Base-by-base conservation (phyloP, 2,113 vertebrate species). In the Porphyrio hochstetteri region DNA sequence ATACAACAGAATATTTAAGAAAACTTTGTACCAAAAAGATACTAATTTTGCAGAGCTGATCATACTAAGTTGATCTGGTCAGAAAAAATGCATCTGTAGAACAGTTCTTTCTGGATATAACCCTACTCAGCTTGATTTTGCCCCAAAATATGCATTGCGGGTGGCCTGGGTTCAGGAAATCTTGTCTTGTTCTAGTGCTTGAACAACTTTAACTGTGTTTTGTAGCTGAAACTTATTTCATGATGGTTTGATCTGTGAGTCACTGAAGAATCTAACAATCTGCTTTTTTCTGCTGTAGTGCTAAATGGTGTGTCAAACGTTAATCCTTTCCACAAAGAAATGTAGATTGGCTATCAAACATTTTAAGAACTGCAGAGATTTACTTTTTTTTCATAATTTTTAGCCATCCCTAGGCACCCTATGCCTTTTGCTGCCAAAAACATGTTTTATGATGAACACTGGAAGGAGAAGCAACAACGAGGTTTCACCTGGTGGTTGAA, bases 401-500 rank as follows among this genome's bases (percentile, higher is more conserved):
- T 17, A 99, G 99, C 90, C 56, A 98, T 99, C 76, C 99, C 99
- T 29, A 98, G 99, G 52, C 99, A 99, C 68, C 99, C 99, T 2
- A 98, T 99, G 98, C 99, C 99, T 6, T 99, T 99, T 96, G 99
- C 98, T 72, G 99, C 99, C 50, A 99, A 99, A 95, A 99, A 99
- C 90, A 98, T 99, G 98, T 99, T 99, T 97, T 99, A 99, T 8
- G 99, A 99, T 57, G 99, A 99, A 65, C 97, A 99, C 21, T 99
- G 99, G 99, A 98, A 99, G 38, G 99, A 99, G 92, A 99, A 99
- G 96, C 99, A 99, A 91, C 98, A 99, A 65, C 96, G 98, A 42
- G 99, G 98, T 31, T 99, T 99, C 91, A 99, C 98, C 0, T 99
- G 99, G 99, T 99, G 99, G 99, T 96, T 99, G 57, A 99, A 99